phyloP scores from a whole-genome alignment of 2,888 invertebrate species.

The Ophion costatus region DNA sequence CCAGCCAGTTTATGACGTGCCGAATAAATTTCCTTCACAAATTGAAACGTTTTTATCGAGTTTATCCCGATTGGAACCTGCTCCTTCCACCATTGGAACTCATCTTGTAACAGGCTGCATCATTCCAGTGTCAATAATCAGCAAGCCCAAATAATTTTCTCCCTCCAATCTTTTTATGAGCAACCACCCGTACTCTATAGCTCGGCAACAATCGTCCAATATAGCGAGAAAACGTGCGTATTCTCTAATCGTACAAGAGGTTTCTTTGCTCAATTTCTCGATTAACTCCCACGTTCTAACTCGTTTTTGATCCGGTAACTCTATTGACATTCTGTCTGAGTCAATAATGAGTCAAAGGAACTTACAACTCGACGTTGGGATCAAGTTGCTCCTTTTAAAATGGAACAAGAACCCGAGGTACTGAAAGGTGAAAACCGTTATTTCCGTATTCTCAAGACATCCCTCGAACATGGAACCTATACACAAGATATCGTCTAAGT shows the following conservation, averaged over 20 bases:
- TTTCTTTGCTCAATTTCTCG: constrained; percentile 18
- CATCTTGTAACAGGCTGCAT: no score
- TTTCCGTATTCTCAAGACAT: constrained; percentile 5
- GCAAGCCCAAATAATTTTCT: constrained; percentile 42
- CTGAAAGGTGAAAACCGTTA: constrained; percentile 2
- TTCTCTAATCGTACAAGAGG: constrained; percentile 34
- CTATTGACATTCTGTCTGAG: constrained; percentile 45
- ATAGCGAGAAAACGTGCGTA: constrained; percentile 42
- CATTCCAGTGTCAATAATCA: constrained; percentile 11
- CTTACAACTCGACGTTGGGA: constrained; percentile 21
- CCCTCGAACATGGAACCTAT: constrained; percentile 21
- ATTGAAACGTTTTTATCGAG: no score
- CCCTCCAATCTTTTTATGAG: constrained; percentile 43
- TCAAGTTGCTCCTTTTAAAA: constrained; percentile 42
- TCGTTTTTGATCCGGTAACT: constrained; percentile 44
- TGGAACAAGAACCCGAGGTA: constrained; percentile 53
- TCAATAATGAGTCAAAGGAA: constrained; percentile 42
- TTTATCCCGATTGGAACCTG: no score
- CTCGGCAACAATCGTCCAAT: constrained; percentile 39
- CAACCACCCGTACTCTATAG: constrained; percentile 48
- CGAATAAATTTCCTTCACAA: no score
- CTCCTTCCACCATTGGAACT: no score
- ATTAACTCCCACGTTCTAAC: constrained; percentile 16
- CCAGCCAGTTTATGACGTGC: no score
- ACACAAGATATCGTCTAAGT: constrained; percentile 46